Conservation (phyloP, 1,140 invertebrate genomes). For the Scaptomyza graminum region DNA sequence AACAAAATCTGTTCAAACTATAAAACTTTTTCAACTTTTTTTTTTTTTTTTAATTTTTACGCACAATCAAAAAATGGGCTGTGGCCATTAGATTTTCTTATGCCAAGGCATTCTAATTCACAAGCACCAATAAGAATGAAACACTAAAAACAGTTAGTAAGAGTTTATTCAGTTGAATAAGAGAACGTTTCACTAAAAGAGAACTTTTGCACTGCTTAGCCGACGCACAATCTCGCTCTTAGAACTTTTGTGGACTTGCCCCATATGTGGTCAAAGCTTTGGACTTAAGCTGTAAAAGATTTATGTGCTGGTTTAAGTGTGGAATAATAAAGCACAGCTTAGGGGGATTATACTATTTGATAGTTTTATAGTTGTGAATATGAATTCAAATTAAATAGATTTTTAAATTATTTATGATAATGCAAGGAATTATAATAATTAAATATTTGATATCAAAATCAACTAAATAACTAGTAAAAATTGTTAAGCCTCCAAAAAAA, state of each 20-base stretch:
- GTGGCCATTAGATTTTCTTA: conserved; percentile 28
- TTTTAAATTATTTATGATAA: not conserved
- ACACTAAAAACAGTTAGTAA: not conserved
- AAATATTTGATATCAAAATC: not conserved
- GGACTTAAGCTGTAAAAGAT: not conserved
- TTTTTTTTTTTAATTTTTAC: too few species aligned
- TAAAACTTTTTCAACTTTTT: too few species aligned
- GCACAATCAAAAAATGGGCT: conserved; percentile 30
- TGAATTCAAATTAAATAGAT: conserved; percentile 9
- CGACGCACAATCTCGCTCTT: conserved; percentile 25
- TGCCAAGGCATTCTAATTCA: not conserved
- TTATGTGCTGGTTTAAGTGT: not conserved
- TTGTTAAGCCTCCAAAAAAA: not conserved
- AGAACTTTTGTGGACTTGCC: not conserved
- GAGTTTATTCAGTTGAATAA: conserved; percentile 2
- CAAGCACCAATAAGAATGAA: conserved; percentile 49
- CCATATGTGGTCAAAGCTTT: conserved; percentile 18
- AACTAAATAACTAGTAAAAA: not conserved
- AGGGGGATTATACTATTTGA: conserved; percentile 12
- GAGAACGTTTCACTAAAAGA: conserved; percentile 14
- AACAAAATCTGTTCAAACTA: too few species aligned
- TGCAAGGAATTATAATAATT: not conserved
- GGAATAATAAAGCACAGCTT: conserved; percentile 26
- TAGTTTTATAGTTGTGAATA: not conserved
- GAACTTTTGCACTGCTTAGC: conserved; percentile 48